These are phyloP conservation scores for Rhingia campestris DNA, from an alignment of 2,888 invertebrate genomes.

Conservation along the genomic window DNA sequence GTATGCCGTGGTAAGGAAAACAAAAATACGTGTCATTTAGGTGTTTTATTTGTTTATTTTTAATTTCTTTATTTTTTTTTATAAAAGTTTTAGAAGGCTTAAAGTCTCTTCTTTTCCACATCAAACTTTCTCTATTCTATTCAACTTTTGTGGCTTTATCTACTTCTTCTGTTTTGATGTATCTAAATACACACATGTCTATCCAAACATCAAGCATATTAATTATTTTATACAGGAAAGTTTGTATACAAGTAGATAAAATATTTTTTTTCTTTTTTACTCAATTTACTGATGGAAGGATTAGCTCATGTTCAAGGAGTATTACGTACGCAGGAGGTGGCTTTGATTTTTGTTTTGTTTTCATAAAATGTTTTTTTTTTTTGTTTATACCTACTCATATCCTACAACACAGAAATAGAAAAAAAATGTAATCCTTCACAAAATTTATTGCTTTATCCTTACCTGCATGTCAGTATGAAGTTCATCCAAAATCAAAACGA, in stretches of 20 bases:
- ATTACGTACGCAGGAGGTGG: conserved; percentile 25
- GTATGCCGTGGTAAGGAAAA: no score
- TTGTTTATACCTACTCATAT: no score
- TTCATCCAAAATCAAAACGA: no score
- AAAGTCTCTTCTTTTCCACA: background rate
- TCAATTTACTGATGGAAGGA: conserved; percentile 5
- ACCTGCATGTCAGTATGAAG: no score
- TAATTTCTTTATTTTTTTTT: background rate
- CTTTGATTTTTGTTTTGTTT: conserved; percentile 12
- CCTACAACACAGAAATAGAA: background rate
- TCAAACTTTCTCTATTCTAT: background rate
- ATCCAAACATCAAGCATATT: no score
- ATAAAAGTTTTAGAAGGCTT: background rate
- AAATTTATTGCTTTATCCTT: no score
- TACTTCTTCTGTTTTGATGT: background rate
- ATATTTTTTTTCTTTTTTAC: background rate
- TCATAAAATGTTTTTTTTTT: background rate
- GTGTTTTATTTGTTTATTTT: background rate
- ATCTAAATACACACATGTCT: no score
- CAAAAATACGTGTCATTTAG: background rate
- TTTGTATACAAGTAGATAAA: background rate
- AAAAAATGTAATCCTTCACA: no score
- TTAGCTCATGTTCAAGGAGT: conserved; percentile 64
- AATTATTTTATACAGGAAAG: background rate
- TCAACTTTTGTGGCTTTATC: background rate